Evolutionary conservation across 2,888 invertebrate genomes (phyloP).

Genomic region (Eurytoma adleriae): DNA sequence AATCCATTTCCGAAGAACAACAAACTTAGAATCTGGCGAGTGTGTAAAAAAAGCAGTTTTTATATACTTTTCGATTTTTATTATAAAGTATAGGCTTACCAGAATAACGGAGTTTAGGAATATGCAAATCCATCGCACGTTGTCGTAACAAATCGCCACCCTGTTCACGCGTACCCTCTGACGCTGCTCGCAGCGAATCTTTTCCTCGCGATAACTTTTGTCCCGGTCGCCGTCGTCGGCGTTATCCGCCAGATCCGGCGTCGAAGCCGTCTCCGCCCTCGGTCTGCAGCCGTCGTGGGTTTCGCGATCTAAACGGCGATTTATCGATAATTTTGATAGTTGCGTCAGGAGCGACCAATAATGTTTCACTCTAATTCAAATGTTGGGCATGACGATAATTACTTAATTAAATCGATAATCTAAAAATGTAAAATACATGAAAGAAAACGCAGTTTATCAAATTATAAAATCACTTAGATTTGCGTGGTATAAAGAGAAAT

Average conservation of each 20-base stretch:
- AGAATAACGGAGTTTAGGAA: conserved; percentile 38
- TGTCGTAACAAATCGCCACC: conserved; percentile 33
- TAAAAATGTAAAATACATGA: no score
- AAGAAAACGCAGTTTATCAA: no score
- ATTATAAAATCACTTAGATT: no score
- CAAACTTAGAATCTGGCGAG: conserved; percentile 37
- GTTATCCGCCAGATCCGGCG: conserved; percentile 38
- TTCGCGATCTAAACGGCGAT: neutral
- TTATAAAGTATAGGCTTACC: neutral
- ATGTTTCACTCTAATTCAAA: no score
- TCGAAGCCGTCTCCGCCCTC: conserved; percentile 34
- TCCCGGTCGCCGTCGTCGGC: neutral
- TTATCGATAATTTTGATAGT: no score
- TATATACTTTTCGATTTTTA: neutral
- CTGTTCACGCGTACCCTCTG: conserved; percentile 22
- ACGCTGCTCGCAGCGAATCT: neutral
- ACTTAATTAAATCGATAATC: no score
- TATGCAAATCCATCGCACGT: conserved; percentile 42
- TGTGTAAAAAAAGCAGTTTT: neutral
- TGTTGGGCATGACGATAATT: no score
- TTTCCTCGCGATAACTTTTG: neutral
- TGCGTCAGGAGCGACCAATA: no score
- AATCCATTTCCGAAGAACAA: conserved; percentile 49
- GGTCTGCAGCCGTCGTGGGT: conserved; percentile 2
- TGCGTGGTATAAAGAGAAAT: no score